Evolutionary conservation across 2,113 vertebrate species (phyloP).

Genomic region (Otus sunia): DNA sequence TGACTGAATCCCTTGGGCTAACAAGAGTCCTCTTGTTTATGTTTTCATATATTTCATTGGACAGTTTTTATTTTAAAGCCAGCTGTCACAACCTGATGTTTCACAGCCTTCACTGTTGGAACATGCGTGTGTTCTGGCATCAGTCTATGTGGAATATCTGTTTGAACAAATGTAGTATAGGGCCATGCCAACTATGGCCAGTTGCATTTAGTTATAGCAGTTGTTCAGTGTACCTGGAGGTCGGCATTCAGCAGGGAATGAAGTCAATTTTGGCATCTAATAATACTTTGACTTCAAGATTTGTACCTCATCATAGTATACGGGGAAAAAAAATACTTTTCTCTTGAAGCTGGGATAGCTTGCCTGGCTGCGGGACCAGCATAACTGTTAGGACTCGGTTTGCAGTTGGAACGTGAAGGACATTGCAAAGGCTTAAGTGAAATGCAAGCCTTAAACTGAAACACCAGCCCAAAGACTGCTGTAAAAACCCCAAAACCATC

Average conservation of each 20-base stretch:
- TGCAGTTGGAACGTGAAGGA: not conserved
- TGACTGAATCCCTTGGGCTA: constrained; percentile 11
- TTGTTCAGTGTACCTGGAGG: constrained; percentile 40
- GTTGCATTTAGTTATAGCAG: constrained; percentile 37
- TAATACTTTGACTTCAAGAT: constrained; percentile 9
- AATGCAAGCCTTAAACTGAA: not conserved
- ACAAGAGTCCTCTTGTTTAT: constrained; percentile 56
- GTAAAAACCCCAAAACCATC: not conserved
- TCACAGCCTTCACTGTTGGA: constrained; percentile 58
- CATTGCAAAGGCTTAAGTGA: not conserved
- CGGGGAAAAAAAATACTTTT: not conserved
- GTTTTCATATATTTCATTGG: constrained; percentile 55
- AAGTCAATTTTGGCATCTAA: constrained; percentile 30
- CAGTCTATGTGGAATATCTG: constrained; percentile 4
- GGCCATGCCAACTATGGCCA: constrained; percentile 26
- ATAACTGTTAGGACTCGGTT: not conserved
- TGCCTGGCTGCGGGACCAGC: not conserved
- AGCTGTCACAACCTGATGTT: constrained; percentile 66
- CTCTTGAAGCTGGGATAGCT: not conserved
- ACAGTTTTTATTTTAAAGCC: constrained; percentile 58
- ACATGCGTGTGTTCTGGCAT: constrained; percentile 38
- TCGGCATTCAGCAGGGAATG: not conserved
- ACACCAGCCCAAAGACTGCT: not conserved
- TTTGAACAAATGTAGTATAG: constrained; percentile 29
- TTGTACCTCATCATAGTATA: not conserved